Percentiles rank a stretch among this genome's conserved stretches.
Evolutionary conservation across 2,888 invertebrate genomes (phyloP).

Genomic region (Trissonchulus sp.): DNA sequence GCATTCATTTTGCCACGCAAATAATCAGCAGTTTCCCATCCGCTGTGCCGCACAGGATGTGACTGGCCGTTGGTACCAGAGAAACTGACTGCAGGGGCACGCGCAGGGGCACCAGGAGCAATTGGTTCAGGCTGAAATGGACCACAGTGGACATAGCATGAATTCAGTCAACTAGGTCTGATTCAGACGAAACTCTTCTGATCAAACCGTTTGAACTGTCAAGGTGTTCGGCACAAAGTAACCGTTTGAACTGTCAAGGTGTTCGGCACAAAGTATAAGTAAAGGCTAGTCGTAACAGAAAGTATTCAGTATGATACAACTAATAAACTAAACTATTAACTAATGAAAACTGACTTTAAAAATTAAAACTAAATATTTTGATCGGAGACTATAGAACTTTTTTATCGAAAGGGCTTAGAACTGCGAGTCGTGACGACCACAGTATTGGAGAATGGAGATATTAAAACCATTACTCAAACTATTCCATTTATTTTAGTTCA

Average conservation of each 20-base stretch:
- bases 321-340: background rate
- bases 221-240: too few species aligned
- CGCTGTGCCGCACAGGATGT: constrained; percentile 18
- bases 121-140: constrained; percentile 18
- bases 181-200: too few species aligned
- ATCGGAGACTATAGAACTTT: too few species aligned
- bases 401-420: too few species aligned
- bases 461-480: too few species aligned
- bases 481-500: too few species aligned
- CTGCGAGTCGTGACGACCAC: too few species aligned
- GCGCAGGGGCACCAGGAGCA: constrained; percentile 9
- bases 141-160: constrained; percentile 60
- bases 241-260: too few species aligned
- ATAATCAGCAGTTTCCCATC: constrained; percentile 21
- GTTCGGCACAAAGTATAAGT: too few species aligned
- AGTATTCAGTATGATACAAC: background rate
- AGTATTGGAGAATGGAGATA: too few species aligned
- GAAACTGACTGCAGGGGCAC: constrained; percentile 7
- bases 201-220: too few species aligned
- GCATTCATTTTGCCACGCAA: background rate
- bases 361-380: background rate
- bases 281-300: too few species aligned
- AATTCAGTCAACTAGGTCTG: constrained; percentile 62
- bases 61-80: constrained; percentile 21
- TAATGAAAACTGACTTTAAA: background rate